Percentiles rank a stretch among this genome's conserved stretches.
Conservation (phyloP, 2,113 vertebrate genomes). For the Oostethus manadensis region DNA sequence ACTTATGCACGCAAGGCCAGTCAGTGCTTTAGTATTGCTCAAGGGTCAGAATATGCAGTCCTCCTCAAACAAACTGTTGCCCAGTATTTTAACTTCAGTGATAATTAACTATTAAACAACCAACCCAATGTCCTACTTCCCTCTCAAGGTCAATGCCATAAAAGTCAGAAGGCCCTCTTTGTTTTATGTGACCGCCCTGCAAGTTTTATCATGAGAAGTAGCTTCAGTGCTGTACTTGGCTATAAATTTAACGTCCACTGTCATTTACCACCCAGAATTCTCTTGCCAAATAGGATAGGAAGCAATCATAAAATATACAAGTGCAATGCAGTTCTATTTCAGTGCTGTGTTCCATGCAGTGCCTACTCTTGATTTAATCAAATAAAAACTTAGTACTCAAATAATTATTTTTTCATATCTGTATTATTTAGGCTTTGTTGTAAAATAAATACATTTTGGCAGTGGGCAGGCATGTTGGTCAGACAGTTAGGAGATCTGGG, state of each 20-base stretch:
- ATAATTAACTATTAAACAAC: slow-evolving; percentile 57
- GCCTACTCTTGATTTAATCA: no score
- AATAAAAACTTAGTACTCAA: no score
- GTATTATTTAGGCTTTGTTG: no score
- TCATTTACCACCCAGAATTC: not conserved
- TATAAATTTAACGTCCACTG: not conserved
- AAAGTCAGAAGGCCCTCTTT: slow-evolving; percentile 18
- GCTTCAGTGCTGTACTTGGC: not conserved
- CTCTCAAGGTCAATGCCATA: slow-evolving; percentile 39
- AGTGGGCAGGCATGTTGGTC: no score
- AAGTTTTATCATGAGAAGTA: slow-evolving; percentile 9
- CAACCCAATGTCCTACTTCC: slow-evolving; percentile 13
- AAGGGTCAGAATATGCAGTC: slow-evolving; percentile 39
- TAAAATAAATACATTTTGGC: no score
- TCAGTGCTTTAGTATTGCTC: slow-evolving; percentile 33
- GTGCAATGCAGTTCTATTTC: not conserved
- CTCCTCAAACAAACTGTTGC: slow-evolving; percentile 7
- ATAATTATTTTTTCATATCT: no score
- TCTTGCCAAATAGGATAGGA: not conserved
- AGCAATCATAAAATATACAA: not conserved
- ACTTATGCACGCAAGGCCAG: slow-evolving; percentile 16
- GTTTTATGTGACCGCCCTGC: slow-evolving; percentile 22
- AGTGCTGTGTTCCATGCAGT: not conserved
- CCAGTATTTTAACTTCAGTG: slow-evolving; percentile 34
- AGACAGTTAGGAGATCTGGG: no score